Percentiles rank a stretch among this genome's conserved stretches.
These are phyloP conservation scores for Itoplectis maculator DNA, from an alignment of 2,888 invertebrate species.

Conservation along the genomic window DNA sequence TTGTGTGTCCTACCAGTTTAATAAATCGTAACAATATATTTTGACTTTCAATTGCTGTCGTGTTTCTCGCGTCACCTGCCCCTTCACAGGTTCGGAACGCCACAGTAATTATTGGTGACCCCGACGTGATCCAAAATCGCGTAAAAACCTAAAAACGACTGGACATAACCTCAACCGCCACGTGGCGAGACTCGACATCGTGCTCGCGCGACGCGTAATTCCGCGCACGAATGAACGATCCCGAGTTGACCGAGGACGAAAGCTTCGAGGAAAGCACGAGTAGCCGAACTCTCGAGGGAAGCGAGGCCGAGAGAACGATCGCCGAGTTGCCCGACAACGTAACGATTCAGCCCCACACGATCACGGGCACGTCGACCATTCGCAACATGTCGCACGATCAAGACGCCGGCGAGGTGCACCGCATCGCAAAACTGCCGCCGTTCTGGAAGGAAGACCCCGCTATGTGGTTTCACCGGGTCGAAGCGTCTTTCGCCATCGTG, in stretches of 20 bases:
- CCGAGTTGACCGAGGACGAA: neutral
- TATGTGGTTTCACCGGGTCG: slow-evolving; percentile 29
- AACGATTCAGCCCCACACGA: too few relatives aligned
- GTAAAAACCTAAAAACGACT: too few relatives aligned
- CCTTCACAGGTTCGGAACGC: too few relatives aligned
- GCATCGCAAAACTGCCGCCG: slow-evolving; percentile 20
- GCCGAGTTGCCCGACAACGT: neutral
- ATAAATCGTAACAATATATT: too few relatives aligned
- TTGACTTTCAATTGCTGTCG: too few relatives aligned
- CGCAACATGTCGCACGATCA: neutral
- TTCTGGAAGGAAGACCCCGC: slow-evolving; percentile 24
- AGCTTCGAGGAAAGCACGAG: neutral
- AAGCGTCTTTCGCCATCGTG: slow-evolving; percentile 21
- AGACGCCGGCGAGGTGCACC: neutral
- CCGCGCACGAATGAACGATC: neutral
- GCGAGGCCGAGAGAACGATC: neutral
- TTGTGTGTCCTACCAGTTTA: too few relatives aligned
- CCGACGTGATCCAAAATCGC: neutral
- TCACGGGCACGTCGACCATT: neutral
- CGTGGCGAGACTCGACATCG: too few relatives aligned
- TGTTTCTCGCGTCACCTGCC: too few relatives aligned
- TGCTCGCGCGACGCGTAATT: too few relatives aligned
- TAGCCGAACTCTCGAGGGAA: neutral
- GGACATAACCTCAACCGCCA: neutral
- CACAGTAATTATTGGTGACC: slow-evolving; percentile 11